A percentile compares a stretch with the other conserved stretches of the same genome.
These are phyloP conservation scores for Elmis aenea DNA, from an alignment of 2,888 invertebrate genomes.

Conservation along the genomic window DNA sequence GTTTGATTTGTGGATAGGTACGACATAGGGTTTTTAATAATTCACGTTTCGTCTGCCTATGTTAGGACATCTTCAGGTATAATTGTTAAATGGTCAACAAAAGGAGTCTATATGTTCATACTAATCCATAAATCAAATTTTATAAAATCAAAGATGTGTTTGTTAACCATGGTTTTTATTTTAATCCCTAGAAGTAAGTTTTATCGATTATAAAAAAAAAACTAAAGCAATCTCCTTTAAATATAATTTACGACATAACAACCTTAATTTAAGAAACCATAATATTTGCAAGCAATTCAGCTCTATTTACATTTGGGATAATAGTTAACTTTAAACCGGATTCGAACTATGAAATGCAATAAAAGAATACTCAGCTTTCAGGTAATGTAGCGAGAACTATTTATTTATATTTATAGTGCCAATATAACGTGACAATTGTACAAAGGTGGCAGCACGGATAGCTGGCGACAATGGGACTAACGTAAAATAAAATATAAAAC, in stretches of 20 bases:
- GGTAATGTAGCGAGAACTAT: constrained; percentile 27
- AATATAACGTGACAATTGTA: constrained; percentile 39
- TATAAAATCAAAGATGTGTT: no score
- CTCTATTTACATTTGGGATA: constrained; percentile 12
- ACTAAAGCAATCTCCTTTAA: no score
- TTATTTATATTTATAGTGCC: constrained; percentile 40
- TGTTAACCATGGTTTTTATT: no score
- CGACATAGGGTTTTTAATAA: no score
- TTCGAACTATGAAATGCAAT: constrained; percentile 8
- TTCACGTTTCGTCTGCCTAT: no score
- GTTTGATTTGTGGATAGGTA: no score
- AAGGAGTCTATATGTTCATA: no score
- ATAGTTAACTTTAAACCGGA: constrained; percentile 13
- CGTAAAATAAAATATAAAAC: constrained; percentile 43
- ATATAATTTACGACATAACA: constrained; percentile 6
- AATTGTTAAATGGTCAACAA: no score
- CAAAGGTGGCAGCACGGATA: constrained; percentile 36
- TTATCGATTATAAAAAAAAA: no score
- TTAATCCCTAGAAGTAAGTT: no score
- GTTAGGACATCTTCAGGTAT: no score
- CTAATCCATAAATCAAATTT: no score
- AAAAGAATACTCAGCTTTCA: constrained; percentile 16
- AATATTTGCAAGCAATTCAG: constrained; percentile 9
- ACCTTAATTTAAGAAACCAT: constrained; percentile 6
- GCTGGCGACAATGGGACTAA: constrained; percentile 34